phyloP scores from a whole-genome alignment of 1,140 invertebrate genomes.

The Coboldia fuscipes region DNA sequence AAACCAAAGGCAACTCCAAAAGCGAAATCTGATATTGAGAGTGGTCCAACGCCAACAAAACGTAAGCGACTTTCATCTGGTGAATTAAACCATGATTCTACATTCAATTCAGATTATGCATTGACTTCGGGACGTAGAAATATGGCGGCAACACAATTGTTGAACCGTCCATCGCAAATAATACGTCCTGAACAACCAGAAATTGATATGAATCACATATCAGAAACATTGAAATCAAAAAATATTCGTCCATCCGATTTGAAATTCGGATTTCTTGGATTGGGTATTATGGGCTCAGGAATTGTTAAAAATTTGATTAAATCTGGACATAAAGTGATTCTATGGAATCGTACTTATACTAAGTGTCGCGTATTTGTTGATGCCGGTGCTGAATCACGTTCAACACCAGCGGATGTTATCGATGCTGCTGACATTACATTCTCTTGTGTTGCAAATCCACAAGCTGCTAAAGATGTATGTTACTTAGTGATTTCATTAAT shows the following conservation, averaged over 20 bases:
- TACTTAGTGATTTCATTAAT: background rate
- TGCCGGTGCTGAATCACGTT: slow-evolving; percentile 46
- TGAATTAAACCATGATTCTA: background rate
- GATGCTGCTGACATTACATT: slow-evolving; percentile 82
- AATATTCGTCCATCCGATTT: slow-evolving; percentile 69
- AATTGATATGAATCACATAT: slow-evolving; percentile 53
- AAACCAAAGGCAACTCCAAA: slow-evolving; percentile 1
- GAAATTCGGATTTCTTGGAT: slow-evolving; percentile 85
- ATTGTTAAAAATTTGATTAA: slow-evolving; percentile 89
- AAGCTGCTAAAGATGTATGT: slow-evolving; percentile 78
- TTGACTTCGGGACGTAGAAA: slow-evolving; percentile 2
- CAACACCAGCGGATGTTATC: slow-evolving; percentile 83
- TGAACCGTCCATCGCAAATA: slow-evolving; percentile 8
- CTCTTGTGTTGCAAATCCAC: slow-evolving; percentile 80
- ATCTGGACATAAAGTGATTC: slow-evolving; percentile 78
- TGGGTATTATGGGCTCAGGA: slow-evolving; percentile 90
- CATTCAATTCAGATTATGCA: background rate
- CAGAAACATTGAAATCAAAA: slow-evolving; percentile 61
- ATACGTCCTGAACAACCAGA: slow-evolving; percentile 40
- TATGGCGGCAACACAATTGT: background rate
- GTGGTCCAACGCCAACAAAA: slow-evolving; percentile 1
- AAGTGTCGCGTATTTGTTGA: slow-evolving; percentile 67
- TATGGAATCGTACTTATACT: slow-evolving; percentile 82
- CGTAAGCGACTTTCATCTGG: background rate
- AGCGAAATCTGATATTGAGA: background rate